Evolutionary conservation across 1,140 invertebrate species (phyloP).

Genomic region (Drosophila nigrodunni): DNA sequence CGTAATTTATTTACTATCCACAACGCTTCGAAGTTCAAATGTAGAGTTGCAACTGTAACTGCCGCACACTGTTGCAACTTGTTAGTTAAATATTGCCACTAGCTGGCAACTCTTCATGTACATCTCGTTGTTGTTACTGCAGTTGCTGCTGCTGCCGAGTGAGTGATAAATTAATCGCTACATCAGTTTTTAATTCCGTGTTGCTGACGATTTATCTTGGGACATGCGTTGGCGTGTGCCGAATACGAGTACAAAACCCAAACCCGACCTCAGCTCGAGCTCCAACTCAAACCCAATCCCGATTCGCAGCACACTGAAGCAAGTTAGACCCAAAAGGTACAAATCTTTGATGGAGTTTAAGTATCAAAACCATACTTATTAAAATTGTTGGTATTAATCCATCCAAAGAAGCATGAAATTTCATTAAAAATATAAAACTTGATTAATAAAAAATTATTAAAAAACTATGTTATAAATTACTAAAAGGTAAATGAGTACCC

Average conservation of each 20-base stretch:
- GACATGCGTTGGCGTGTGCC: conserved; percentile 66
- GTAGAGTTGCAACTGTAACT: conserved; percentile 10
- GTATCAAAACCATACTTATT: neutral
- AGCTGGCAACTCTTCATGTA: conserved; percentile 53
- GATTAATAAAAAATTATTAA: too few relatives aligned
- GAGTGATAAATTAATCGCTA: conserved; percentile 85
- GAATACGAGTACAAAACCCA: conserved; percentile 39
- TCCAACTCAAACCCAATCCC: neutral
- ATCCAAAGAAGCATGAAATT: neutral
- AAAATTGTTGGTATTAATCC: neutral
- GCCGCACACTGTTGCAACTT: conserved; percentile 58
- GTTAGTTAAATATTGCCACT: conserved; percentile 78
- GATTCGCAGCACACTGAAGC: conserved; percentile 32
- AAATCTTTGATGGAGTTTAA: too few relatives aligned
- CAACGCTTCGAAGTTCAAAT: conserved; percentile 46
- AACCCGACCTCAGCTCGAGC: neutral
- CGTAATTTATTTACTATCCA: conserved; percentile 83
- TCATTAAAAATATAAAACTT: too few relatives aligned
- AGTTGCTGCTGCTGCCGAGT: conserved; percentile 38
- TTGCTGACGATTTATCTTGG: conserved; percentile 82
- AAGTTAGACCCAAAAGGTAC: neutral
- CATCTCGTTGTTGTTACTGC: conserved; percentile 16
- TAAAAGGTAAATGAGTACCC: too few relatives aligned
- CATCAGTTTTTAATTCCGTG: conserved; percentile 85
- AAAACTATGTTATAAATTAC: too few relatives aligned